These are phyloP conservation scores for Trichonephila clavipes DNA, from an alignment of 1,140 invertebrate genomes.

Conservation along the genomic window DNA sequence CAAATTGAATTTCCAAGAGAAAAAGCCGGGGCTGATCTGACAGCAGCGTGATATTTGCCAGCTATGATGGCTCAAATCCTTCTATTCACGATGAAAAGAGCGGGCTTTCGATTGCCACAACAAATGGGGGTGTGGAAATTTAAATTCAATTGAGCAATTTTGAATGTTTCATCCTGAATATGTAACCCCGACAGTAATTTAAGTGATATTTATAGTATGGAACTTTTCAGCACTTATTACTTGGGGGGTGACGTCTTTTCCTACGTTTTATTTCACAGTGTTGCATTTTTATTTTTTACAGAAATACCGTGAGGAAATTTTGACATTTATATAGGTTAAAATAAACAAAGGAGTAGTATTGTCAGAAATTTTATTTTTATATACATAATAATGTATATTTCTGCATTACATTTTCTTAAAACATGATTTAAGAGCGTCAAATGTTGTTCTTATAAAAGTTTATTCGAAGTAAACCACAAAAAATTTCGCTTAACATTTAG, in stretches of 20 bases:
- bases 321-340: background rate
- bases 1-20: slow-evolving; percentile 58
- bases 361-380: no score
- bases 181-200: slow-evolving; percentile 31
- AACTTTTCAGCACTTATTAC: background rate
- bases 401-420: no score
- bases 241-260: background rate
- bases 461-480: no score
- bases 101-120: background rate
- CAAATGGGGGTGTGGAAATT: slow-evolving; percentile 31
- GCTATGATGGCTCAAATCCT: slow-evolving; percentile 26
- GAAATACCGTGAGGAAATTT: background rate
- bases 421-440: no score
- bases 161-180: slow-evolving; percentile 33
- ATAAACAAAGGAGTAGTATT: background rate
- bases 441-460: no score
- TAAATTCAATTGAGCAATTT: slow-evolving; percentile 61
- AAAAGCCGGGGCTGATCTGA: slow-evolving; percentile 9
- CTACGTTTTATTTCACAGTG: background rate
- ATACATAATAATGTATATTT: no score
- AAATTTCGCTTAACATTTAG: no score
- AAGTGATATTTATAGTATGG: slow-evolving; percentile 60
- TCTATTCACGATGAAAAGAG: background rate
- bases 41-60: slow-evolving; percentile 56
- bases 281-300: background rate